Conservation (phyloP, 2,888 invertebrate species). For the Lamproptera curius region DNA sequence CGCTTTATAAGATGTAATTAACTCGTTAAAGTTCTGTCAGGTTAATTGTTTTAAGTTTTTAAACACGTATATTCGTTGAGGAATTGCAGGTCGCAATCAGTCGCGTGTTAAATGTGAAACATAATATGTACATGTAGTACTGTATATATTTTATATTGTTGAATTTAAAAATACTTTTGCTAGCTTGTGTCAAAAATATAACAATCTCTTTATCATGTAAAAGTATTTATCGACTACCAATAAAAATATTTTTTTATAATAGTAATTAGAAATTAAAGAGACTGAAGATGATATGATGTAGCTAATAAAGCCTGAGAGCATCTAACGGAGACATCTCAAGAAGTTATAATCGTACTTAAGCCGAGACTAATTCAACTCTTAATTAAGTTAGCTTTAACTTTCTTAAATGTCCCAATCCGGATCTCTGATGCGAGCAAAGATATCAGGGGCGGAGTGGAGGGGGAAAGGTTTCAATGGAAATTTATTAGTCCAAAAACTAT, state of each 20-base stretch:
- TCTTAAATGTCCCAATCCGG: slow-evolving; percentile 62
- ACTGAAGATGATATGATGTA: slow-evolving; percentile 14
- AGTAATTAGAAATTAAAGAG: neutral
- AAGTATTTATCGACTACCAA: neutral
- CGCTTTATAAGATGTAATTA: too few species aligned
- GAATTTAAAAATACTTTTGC: too few species aligned
- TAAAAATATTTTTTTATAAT: neutral
- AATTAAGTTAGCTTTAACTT: slow-evolving; percentile 69
- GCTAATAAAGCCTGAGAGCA: slow-evolving; percentile 37
- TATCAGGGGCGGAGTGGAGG: slow-evolving; percentile 40
- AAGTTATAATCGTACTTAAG: slow-evolving; percentile 66
- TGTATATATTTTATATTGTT: neutral
- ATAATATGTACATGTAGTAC: neutral
- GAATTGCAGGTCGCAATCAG: neutral
- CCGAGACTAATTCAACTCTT: slow-evolving; percentile 68
- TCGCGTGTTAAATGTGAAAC: neutral
- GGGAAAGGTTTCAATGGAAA: slow-evolving; percentile 62
- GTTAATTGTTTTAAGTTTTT: too few species aligned
- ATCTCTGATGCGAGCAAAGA: slow-evolving; percentile 58
- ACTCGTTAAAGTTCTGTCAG: too few species aligned
- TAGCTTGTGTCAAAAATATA: too few species aligned
- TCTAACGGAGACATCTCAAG: slow-evolving; percentile 51
- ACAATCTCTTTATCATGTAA: too few species aligned
- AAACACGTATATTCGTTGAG: too few species aligned
- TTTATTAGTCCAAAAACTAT: slow-evolving; percentile 73